These are phyloP conservation scores for Cryptocheilus praepositus DNA, from an alignment of 2,888 invertebrate genomes.

Conservation along the genomic window DNA sequence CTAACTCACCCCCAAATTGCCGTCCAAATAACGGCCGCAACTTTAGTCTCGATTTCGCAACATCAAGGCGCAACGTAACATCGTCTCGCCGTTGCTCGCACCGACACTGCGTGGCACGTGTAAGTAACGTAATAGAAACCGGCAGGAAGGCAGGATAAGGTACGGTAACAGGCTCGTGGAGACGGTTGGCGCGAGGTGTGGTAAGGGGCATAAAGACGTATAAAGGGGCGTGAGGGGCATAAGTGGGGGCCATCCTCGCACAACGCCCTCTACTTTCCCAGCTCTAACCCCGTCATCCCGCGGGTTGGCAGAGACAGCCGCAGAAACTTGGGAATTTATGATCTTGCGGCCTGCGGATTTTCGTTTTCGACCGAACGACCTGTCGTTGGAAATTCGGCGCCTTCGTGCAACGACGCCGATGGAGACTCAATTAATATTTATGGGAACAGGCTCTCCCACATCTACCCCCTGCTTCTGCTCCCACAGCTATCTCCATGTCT, in stretches of 20 bases:
- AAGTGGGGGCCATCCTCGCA: conserved; percentile 31
- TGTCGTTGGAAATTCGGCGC: conserved; percentile 48
- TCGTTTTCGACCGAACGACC: conserved; percentile 57
- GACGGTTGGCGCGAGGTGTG: conserved; percentile 3
- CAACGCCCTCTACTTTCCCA: background rate
- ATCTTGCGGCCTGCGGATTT: conserved; percentile 58
- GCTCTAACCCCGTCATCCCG: conserved; percentile 40
- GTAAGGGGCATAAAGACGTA: background rate
- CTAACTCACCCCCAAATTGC: too few relatives aligned
- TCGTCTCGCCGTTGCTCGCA: too few relatives aligned
- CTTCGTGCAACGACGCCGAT: conserved; percentile 43
- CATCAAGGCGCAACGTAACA: too few relatives aligned
- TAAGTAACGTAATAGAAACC: conserved; percentile 57
- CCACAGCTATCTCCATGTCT: background rate
- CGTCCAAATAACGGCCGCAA: too few relatives aligned
- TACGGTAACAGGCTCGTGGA: conserved; percentile 24
- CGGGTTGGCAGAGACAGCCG: conserved; percentile 61
- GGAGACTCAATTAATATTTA: conserved; percentile 61
- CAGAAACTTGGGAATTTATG: conserved; percentile 69
- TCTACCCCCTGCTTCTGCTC: background rate
- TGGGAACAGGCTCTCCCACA: conserved; percentile 29
- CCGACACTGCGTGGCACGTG: conserved; percentile 37
- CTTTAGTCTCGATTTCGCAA: too few relatives aligned
- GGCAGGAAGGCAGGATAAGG: conserved; percentile 57
- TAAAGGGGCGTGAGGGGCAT: conserved; percentile 26